Base-by-base conservation (phyloP, 2,888 invertebrate species). In the Cheilosia pagana region DNA sequence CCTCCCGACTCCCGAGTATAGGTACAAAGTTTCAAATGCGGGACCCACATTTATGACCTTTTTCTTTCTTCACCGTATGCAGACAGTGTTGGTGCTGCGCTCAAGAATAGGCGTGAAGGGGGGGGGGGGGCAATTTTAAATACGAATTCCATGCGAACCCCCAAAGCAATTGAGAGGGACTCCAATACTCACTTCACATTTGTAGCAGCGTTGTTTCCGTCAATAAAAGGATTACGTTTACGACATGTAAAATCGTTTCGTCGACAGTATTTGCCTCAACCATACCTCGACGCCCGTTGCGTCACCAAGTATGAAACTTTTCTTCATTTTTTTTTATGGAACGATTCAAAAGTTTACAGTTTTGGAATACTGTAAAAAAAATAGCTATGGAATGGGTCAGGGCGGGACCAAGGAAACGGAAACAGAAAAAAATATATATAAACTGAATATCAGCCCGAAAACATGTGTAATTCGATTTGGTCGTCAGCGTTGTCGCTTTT, bases 151-250 rank as follows among this genome's bases (percentile, higher is more conserved):
- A 55, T 8, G 7, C 8, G 28, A 2, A 28, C 8, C 53, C 35
- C 70, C 50, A 48, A 75, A 28, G 53, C 62, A 16, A 60, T 60
- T 21, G 39, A 60, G 35, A 35, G n/a, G 35, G 35, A 45, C 23
- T 68, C 55, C 65, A 67, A 72, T 72, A 57, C 60, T 52, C 41
- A 63, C 72, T 72, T 77, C 14, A 63, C 72, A 82, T 72, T 78
- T 82, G 55, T 68, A 74, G 53, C 68, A 62, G 74, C 74, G 65
- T 68, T 48, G 59, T 39, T 79, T 79, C 72, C 68, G 78, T 74
- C 72, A 68, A 63, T 82, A 82, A 82, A 82, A 82, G 78, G 82
- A 82, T 78, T 74, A 78, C 67, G 68, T 82, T 82, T 78, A 82
- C 78, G 72, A 74, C 78, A 78, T 82, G 78, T 78, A 82, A 82